Conservation (phyloP, 2,113 vertebrate species). For the Ageneiosus marmoratus region DNA sequence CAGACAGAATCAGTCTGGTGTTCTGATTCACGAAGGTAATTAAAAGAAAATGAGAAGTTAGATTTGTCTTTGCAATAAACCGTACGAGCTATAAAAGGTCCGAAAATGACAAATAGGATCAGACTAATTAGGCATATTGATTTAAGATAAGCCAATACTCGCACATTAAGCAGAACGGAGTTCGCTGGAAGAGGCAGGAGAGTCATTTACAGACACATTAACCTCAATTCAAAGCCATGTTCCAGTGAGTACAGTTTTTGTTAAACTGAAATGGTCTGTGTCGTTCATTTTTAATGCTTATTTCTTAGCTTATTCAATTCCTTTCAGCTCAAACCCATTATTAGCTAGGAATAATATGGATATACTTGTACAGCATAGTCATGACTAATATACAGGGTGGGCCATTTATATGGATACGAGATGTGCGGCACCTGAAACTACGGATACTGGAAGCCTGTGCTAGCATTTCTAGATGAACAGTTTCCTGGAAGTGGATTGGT, state of each 20-base stretch:
- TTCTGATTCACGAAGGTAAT: slow-evolving; percentile 15
- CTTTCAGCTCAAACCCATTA: slow-evolving; percentile 33
- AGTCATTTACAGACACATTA: slow-evolving; percentile 61
- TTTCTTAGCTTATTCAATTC: slow-evolving; percentile 54
- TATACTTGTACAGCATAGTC: background rate
- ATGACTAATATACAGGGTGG: no score
- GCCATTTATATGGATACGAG: no score
- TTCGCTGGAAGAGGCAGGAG: slow-evolving; percentile 42
- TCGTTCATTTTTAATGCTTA: background rate
- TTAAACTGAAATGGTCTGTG: slow-evolving; percentile 54
- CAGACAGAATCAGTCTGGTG: background rate
- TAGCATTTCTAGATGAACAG: no score
- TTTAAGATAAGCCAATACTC: slow-evolving; percentile 50
- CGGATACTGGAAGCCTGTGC: no score
- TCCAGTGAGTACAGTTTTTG: slow-evolving; percentile 36
- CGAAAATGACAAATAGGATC: slow-evolving; percentile 47
- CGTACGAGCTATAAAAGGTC: background rate
- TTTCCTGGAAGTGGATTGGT: no score
- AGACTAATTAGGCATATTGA: slow-evolving; percentile 65
- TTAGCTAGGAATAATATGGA: slow-evolving; percentile 23
- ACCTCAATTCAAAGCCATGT: slow-evolving; percentile 38
- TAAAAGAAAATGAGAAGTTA: slow-evolving; percentile 25
- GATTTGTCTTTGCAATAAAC: slow-evolving; percentile 1
- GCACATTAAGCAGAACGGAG: slow-evolving; percentile 54
- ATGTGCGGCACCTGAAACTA: no score